Percentiles rank a stretch among this genome's conserved stretches.
Evolutionary conservation across 2,797 vertebrate genomes (phyloP).

Genomic region (Siniperca scherzeri): DNA sequence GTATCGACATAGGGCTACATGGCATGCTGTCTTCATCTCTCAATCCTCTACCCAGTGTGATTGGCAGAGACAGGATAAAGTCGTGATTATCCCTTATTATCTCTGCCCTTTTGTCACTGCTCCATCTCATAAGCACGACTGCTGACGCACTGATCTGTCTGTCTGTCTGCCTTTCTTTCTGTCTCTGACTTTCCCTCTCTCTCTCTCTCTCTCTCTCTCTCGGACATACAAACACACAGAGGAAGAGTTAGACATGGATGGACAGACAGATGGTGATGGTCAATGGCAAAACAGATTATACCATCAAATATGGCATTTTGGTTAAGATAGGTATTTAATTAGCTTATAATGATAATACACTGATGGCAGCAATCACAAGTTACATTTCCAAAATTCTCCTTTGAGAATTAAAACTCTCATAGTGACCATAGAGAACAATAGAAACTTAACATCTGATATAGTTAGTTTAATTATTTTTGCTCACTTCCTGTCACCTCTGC

Average conservation of each 20-base stretch:
- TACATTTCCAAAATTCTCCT: not conserved
- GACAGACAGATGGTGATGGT: not conserved
- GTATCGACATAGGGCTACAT: constrained; percentile 45
- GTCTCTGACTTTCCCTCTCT: constrained; percentile 6
- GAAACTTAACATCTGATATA: not conserved
- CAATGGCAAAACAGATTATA: constrained; percentile 6
- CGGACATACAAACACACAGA: not conserved
- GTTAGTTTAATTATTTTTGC: not conserved
- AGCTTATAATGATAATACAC: not conserved
- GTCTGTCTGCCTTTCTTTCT: constrained; percentile 8
- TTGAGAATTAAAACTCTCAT: not conserved
- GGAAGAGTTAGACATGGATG: not conserved
- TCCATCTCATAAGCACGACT: constrained; percentile 52
- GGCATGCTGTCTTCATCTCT: constrained; percentile 62
- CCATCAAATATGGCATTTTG: not conserved
- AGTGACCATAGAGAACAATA: not conserved
- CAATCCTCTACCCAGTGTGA: constrained; percentile 57
- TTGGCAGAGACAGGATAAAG: constrained; percentile 69
- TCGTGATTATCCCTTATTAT: constrained; percentile 78
- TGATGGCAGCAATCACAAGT: not conserved
- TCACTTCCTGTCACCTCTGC: not conserved
- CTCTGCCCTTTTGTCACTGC: constrained; percentile 60
- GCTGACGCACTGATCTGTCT: constrained; percentile 37
- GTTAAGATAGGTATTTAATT: not conserved
- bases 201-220: not conserved